These are phyloP conservation scores for Chloroclystis v-ata DNA, from an alignment of 2,888 invertebrate genomes.

Conservation along the genomic window DNA sequence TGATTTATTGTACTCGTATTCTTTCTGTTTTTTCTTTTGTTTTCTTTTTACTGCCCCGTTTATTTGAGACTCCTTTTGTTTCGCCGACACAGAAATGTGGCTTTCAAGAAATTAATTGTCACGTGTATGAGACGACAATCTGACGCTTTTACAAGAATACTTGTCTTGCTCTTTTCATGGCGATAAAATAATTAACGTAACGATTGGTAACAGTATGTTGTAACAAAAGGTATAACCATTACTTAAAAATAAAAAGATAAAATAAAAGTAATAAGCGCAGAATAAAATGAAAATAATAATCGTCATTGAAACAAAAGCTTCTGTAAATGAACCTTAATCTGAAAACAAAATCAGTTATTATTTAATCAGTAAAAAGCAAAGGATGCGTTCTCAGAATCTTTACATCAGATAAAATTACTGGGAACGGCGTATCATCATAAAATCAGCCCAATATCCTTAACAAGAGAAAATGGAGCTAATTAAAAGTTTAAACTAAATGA, in stretches of 20 bases:
- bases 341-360: neutral
- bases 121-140: slow-evolving; percentile 30
- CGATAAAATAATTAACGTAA: neutral
- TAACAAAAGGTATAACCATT: neutral
- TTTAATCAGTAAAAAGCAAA: slow-evolving; percentile 17
- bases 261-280: too few relatives aligned
- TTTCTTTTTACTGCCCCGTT: slow-evolving; percentile 36
- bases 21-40: slow-evolving; percentile 47
- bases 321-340: neutral
- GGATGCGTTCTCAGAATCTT: slow-evolving; percentile 15
- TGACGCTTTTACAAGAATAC: slow-evolving; percentile 18
- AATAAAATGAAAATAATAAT: too few relatives aligned
- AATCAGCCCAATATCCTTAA: slow-evolving; percentile 56
- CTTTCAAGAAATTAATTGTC: slow-evolving; percentile 37
- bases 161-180: slow-evolving; percentile 1
- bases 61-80: slow-evolving; percentile 44
- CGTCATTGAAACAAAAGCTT: too few relatives aligned
- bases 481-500: slow-evolving; percentile 59
- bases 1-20: slow-evolving; percentile 55
- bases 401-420: slow-evolving; percentile 40
- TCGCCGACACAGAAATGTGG: slow-evolving; percentile 32
- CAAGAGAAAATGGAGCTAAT: slow-evolving; percentile 59
- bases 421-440: slow-evolving; percentile 44
- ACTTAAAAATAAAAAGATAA: neutral
- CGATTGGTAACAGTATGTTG: neutral